phyloP scores from a whole-genome alignment of 2,797 vertebrate species.

The Oreortyx pictus region DNA sequence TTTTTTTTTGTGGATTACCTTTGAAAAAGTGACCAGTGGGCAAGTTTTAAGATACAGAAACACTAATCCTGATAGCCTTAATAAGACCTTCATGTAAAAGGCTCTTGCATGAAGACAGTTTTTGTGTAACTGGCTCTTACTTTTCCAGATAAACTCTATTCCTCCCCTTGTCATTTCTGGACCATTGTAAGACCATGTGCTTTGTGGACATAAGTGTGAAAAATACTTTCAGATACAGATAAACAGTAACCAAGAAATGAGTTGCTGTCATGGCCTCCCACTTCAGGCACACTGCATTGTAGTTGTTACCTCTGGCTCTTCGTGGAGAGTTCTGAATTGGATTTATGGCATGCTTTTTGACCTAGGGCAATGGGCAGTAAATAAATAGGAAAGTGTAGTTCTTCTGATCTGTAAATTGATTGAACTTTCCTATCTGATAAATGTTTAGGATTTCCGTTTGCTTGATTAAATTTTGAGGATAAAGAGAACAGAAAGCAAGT shows the following conservation, averaged over 20 bases:
- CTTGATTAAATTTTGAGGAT: not conserved
- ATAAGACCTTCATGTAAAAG: not conserved
- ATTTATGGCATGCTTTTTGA: not conserved
- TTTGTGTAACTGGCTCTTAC: not conserved
- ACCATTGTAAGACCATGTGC: fast-evolving
- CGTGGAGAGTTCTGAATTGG: not conserved
- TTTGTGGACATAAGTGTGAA: not conserved
- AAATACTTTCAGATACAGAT: fast-evolving
- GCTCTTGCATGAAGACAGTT: not conserved
- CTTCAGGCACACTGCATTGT: not conserved
- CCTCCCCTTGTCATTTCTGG: fast-evolving
- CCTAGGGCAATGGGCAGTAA: not conserved
- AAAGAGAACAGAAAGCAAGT: not conserved
- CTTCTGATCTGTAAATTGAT: not conserved
- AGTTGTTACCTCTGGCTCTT: not conserved
- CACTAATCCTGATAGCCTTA: too few species aligned
- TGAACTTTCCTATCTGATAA: not conserved
- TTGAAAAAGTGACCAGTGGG: not conserved
- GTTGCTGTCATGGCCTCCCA: not conserved
- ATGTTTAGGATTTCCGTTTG: not conserved
- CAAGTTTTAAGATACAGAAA: not conserved
- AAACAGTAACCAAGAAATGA: not conserved
- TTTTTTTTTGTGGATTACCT: not conserved
- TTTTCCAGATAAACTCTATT: not conserved
- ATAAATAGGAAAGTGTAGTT: not conserved